Percentiles rank a stretch among this genome's conserved stretches.
These are phyloP conservation scores for Lampris incognitus DNA, from an alignment of 2,113 vertebrate genomes.

Conservation along the genomic window DNA sequence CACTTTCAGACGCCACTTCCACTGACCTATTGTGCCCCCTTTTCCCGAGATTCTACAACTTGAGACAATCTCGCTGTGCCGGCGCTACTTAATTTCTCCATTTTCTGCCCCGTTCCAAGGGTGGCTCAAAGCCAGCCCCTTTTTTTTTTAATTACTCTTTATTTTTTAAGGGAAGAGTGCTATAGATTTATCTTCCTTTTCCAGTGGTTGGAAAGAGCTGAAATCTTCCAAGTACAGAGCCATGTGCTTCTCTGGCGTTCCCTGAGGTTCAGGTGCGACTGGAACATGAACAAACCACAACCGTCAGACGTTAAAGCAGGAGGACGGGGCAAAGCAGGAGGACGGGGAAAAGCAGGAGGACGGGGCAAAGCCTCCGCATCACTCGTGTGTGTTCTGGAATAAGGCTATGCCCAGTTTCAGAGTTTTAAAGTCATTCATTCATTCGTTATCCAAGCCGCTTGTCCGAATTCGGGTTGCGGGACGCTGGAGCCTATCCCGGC, in stretches of 20 bases:
- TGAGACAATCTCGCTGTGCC: constrained; percentile 49
- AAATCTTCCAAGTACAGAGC: constrained; percentile 57
- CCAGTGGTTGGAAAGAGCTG: constrained; percentile 48
- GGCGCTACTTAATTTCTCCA: constrained; percentile 61
- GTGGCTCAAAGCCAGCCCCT: constrained; percentile 30
- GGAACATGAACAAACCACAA: constrained; percentile 58
- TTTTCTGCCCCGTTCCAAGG: constrained; percentile 16
- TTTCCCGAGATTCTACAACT: constrained; percentile 54
- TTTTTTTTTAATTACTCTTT: constrained; percentile 10
- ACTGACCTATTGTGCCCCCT: constrained; percentile 10
- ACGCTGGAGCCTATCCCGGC: no score
- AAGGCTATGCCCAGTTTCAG: constrained; percentile 4
- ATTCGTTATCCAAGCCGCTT: no score
- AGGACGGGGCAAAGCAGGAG: not conserved
- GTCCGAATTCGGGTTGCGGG: no score
- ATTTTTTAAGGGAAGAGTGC: constrained; percentile 29
- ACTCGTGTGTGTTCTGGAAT: constrained; percentile 34
- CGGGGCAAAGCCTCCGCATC: constrained; percentile 32
- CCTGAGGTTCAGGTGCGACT: constrained; percentile 50
- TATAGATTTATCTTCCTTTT: constrained; percentile 60
- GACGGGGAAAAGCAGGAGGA: constrained; percentile 8
- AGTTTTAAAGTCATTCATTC: no score
- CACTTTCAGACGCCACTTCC: constrained; percentile 56
- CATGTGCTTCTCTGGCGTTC: constrained; percentile 49
- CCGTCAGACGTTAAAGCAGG: constrained; percentile 40